phyloP scores from a whole-genome alignment of 2,888 invertebrate genomes.

The Choristoneura rosaceana region DNA sequence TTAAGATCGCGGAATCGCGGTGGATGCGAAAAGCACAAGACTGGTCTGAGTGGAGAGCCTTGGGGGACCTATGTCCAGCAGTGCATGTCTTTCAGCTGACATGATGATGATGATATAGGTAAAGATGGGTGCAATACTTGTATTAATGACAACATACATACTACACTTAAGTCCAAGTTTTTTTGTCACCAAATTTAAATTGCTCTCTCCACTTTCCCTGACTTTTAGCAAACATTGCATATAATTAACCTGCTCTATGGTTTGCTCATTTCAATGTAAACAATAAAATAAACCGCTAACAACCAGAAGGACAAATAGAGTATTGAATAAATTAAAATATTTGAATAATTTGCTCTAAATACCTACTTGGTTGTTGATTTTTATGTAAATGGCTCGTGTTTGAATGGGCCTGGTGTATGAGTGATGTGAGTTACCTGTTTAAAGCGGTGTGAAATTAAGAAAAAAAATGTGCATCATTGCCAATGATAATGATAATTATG shows the following conservation, averaged over 20 bases:
- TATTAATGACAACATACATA: no score
- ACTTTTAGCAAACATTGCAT: slow-evolving; percentile 19
- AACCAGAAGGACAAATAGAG: background rate
- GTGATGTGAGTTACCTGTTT: background rate
- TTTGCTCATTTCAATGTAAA: slow-evolving; percentile 5
- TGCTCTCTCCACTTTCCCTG: slow-evolving; percentile 16
- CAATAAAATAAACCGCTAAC: slow-evolving; percentile 6
- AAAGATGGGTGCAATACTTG: no score
- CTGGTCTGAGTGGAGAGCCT: no score
- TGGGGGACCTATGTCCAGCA: no score
- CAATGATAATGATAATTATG: no score
- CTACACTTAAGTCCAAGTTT: no score
- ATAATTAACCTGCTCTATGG: slow-evolving; percentile 27
- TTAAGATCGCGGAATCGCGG: no score
- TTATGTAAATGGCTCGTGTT: background rate
- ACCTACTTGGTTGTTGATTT: background rate
- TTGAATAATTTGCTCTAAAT: slow-evolving; percentile 19
- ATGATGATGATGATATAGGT: no score
- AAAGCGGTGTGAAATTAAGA: no score
- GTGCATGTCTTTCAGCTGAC: no score
- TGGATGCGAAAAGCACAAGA: no score
- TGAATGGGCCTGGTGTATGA: background rate
- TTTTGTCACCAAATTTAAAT: background rate
- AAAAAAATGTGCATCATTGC: no score
- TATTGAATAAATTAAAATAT: slow-evolving; percentile 31